Evolutionary conservation across 2,888 invertebrate genomes (phyloP), one percentile per base, ranked within the genome.

Genomic region (Aproaerema taeniolella): DNA sequence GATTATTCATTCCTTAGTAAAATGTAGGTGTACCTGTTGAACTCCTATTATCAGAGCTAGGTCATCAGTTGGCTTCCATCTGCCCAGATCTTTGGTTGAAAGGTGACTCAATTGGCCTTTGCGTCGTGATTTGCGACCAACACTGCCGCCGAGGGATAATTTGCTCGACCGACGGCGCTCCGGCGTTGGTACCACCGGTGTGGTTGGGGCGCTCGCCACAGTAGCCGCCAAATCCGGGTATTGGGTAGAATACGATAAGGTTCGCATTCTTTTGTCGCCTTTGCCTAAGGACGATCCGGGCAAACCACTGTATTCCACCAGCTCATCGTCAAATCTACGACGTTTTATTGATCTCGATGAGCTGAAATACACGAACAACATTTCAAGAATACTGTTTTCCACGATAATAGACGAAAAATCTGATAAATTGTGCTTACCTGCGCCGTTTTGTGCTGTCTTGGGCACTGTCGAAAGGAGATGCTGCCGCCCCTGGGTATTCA

Each of bases 11-110:
- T n/a, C n/a, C n/a, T n/a, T n/a, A n/a, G n/a, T n/a, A n/a, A n/a
- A n/a, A n/a, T n/a, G n/a, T n/a, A n/a, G n/a, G n/a, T n/a, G n/a
- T 49, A 93, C 93, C 87, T 97, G 98, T 61, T 96, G 95, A 2
- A 98, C 95, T 43, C 96, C 97, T 47, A 95, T 92, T 46, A 99
- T 95, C 1, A 99, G 87, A 0, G 96, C 94, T 16, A 99, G 85
- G 86, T 99, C 99, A 87, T 99, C 99, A 13, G 95, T 94, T 1
- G 98, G 97, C 67, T 98, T 98, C 99, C 99, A 99, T 39, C 97
- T 89, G 0, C 98, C 98, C 31, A 95, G 85, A 78, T 95, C 95
- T 80, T 95, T 93, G 1, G 93, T 92, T 3, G 93, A 90, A 50
- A 93, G 76, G 38, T 91, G 91, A 64, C 90, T 91, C 6, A 91